Evolutionary conservation across 2,113 vertebrate genomes (phyloP).

Genomic region (Tinamus guttatus): DNA sequence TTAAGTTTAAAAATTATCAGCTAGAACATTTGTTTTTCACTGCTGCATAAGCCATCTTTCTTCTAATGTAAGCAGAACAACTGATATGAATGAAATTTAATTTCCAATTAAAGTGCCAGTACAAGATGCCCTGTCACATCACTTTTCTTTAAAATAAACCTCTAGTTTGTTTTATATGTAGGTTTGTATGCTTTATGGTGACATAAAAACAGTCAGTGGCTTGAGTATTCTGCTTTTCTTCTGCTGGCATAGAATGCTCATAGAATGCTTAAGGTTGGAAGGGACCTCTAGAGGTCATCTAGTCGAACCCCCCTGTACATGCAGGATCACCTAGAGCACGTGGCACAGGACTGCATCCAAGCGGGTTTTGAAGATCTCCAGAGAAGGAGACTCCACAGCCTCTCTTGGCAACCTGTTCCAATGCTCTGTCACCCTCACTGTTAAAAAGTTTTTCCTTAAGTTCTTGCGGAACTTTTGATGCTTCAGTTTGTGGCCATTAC

Average conservation of each 20-base stretch:
- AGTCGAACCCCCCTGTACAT: too few relatives aligned
- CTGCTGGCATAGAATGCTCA: background rate
- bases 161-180: background rate
- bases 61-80: background rate
- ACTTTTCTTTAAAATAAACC: background rate
- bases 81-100: background rate
- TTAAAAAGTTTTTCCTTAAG: too few relatives aligned
- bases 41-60: background rate
- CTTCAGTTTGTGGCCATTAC: too few relatives aligned
- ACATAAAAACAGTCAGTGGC: background rate
- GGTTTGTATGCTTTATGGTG: background rate
- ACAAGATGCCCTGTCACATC: background rate
- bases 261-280: too few relatives aligned
- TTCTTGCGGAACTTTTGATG: too few relatives aligned
- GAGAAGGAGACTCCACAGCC: too few relatives aligned
- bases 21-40: constrained; percentile 17
- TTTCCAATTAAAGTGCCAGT: background rate
- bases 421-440: too few relatives aligned
- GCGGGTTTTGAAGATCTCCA: too few relatives aligned
- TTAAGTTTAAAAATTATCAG: constrained; percentile 16
- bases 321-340: too few relatives aligned
- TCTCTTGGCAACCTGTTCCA: too few relatives aligned
- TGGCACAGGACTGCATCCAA: too few relatives aligned
- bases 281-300: too few relatives aligned
- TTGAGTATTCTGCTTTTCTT: background rate